These are phyloP conservation scores for Pogonomyrmex barbatus DNA, from an alignment of 1,140 invertebrate genomes.

Conservation along the genomic window DNA sequence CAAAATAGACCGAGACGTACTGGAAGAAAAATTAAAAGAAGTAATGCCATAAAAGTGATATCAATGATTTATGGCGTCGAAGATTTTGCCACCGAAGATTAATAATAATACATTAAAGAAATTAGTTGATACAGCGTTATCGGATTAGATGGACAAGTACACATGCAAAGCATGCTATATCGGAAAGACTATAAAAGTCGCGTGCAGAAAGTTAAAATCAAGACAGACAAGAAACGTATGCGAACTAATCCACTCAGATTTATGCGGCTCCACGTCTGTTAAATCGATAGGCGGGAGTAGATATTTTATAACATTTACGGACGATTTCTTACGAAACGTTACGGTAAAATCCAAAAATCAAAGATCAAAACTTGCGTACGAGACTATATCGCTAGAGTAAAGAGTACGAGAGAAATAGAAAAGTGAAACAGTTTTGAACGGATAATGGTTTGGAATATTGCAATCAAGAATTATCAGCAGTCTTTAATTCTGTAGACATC, in stretches of 20 bases:
- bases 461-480: slow-evolving; percentile 6
- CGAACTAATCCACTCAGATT: slow-evolving; percentile 50
- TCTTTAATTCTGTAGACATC: background rate
- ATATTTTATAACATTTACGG: slow-evolving; percentile 55
- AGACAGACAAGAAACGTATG: slow-evolving; percentile 9
- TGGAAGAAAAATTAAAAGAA: background rate
- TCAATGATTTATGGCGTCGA: slow-evolving; percentile 12
- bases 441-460: slow-evolving; percentile 56
- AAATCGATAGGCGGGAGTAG: slow-evolving; percentile 35
- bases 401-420: slow-evolving; percentile 14
- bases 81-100: slow-evolving; percentile 41
- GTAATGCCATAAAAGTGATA: background rate
- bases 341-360: slow-evolving; percentile 34
- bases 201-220: slow-evolving; percentile 2
- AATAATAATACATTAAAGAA: background rate
- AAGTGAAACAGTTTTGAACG: slow-evolving; percentile 31
- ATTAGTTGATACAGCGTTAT: background rate
- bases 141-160: background rate
- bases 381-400: slow-evolving; percentile 32
- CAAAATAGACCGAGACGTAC: background rate
- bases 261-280: slow-evolving; percentile 31
- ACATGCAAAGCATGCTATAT: slow-evolving; percentile 4
- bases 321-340: slow-evolving; percentile 33
- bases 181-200: background rate
- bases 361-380: slow-evolving; percentile 13